A percentile compares a stretch with the other conserved stretches of the same genome.
These are phyloP conservation scores for Alexandromys fortis DNA, from an alignment of 2,113 vertebrate genomes.

Conservation along the genomic window DNA sequence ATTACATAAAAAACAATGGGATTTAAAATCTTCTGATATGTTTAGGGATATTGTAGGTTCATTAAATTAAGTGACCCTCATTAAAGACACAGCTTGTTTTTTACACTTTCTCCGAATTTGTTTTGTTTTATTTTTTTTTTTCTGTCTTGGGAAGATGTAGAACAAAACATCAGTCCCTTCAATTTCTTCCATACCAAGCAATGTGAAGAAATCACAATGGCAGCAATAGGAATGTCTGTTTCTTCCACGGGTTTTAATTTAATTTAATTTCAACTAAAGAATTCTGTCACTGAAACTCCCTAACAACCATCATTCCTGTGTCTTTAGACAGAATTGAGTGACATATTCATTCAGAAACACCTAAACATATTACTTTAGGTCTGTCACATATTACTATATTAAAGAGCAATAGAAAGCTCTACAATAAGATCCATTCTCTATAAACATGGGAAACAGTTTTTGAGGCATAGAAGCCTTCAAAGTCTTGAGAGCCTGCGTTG, in stretches of 20 bases:
- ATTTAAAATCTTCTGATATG: background rate
- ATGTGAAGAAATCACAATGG: background rate
- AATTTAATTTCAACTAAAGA: background rate
- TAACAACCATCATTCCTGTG: background rate
- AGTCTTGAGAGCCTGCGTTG: background rate
- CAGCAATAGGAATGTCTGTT: background rate
- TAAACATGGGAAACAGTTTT: too few species aligned
- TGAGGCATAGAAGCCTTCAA: background rate
- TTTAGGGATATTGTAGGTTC: background rate
- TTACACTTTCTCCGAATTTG: background rate
- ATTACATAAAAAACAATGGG: background rate
- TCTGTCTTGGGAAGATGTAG: background rate
- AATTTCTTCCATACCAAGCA: too few species aligned
- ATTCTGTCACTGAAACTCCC: background rate
- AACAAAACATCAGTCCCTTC: background rate
- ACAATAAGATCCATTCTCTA: background rate
- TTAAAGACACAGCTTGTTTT: background rate
- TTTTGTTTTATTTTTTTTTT: background rate
- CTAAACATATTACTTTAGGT: too few species aligned
- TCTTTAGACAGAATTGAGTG: background rate
- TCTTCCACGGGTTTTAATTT: background rate
- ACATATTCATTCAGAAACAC: background rate
- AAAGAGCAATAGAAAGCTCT: background rate
- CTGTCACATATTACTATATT: background rate
- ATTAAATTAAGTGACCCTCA: background rate